Percentiles rank a stretch among this genome's conserved stretches.
These are phyloP conservation scores for Allobates femoralis DNA, from an alignment of 2,797 vertebrate genomes.

Conservation along the genomic window DNA sequence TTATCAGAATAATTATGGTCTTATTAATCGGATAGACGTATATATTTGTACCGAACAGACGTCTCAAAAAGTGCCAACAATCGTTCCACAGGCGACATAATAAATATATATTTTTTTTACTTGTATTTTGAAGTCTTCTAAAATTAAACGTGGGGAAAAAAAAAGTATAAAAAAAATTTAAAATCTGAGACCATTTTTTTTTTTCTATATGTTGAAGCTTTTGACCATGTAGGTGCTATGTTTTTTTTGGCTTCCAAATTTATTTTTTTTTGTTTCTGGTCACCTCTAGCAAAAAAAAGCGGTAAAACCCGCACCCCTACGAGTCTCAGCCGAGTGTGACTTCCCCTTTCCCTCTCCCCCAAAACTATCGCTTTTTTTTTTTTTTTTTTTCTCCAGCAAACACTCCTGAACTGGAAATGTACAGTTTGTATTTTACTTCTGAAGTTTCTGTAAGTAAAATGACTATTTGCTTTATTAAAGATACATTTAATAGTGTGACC, in stretches of 20 bases:
- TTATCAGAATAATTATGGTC: slow-evolving; percentile 46
- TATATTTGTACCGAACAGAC: slow-evolving; percentile 61
- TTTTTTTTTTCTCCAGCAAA: slow-evolving; percentile 78
- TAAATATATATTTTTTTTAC: slow-evolving; percentile 63
- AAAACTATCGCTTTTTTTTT: slow-evolving; percentile 72
- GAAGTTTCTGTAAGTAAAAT: slow-evolving; percentile 84
- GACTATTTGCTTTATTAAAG: slow-evolving; percentile 83
- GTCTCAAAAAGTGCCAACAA: slow-evolving; percentile 71
- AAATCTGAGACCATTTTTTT: slow-evolving; percentile 61
- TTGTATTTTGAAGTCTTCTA: slow-evolving; percentile 68
- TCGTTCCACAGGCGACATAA: slow-evolving; percentile 54
- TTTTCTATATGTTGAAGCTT: slow-evolving; percentile 65
- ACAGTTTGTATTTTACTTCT: slow-evolving; percentile 84
- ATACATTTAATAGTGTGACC: slow-evolving; percentile 80
- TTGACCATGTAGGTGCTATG: slow-evolving; percentile 75
- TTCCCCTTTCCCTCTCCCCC: slow-evolving; percentile 64
- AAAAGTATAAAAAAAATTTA: slow-evolving; percentile 44
- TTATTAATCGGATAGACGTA: slow-evolving; percentile 54
- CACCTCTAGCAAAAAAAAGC: slow-evolving; percentile 5
- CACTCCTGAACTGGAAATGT: slow-evolving; percentile 83
- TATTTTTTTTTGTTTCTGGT: slow-evolving; percentile 70
- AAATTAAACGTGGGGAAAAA: slow-evolving; percentile 61
- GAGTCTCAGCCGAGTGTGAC: slow-evolving; percentile 72
- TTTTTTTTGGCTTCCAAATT: slow-evolving; percentile 74
- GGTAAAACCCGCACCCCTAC: neutral